Evolutionary conservation across 30 jellyfish, hydroid and myxozoan genomes (phyloP).

Genomic region (Mastigias papua): DNA sequence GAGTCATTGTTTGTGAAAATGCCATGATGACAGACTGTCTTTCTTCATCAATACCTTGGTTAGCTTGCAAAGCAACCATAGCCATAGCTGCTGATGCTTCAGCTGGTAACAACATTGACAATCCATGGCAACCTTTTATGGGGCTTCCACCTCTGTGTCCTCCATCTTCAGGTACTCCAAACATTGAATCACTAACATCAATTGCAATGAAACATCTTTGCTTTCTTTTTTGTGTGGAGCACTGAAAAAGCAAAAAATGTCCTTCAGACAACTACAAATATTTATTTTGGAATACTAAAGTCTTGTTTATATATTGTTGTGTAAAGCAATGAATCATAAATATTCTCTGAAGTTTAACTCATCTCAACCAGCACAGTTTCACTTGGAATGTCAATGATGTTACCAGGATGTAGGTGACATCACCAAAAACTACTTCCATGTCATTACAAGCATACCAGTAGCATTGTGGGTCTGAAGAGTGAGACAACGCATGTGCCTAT

Average conservation of each 20-base stretch:
- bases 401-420: no score
- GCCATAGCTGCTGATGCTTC: constrained; percentile 79
- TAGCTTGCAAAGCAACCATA: constrained; percentile 48
- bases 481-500: background rate
- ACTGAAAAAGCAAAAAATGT: no score
- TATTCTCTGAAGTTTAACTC: no score
- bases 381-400: no score
- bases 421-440: no score
- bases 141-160: background rate
- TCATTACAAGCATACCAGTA: no score
- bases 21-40: constrained; percentile 54
- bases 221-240: background rate
- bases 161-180: background rate
- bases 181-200: constrained; percentile 81
- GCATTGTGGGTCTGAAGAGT: background rate
- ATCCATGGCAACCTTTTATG: constrained; percentile 48
- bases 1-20: constrained; percentile 31
- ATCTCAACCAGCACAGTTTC: no score
- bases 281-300: no score
- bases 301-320: no score
- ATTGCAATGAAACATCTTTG: constrained; percentile 54
- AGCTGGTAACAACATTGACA: constrained; percentile 41
- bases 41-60: background rate
- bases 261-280: no score
- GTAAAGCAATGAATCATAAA: no score